Conservation (phyloP, 2,797 vertebrate species). For the Cuculus canorus region DNA sequence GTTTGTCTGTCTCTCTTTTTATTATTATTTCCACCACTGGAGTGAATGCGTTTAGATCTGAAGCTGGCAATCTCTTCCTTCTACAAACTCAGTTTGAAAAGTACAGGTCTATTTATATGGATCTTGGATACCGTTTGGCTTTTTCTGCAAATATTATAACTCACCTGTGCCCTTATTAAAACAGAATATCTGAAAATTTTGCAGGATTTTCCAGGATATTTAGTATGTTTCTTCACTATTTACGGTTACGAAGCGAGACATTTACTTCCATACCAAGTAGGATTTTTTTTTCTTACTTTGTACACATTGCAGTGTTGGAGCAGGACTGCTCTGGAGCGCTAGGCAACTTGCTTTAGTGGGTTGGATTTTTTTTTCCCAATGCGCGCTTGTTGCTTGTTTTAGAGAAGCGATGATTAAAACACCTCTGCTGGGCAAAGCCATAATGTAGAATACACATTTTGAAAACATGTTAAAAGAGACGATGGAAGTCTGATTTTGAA, state of each 20-base stretch:
- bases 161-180: conserved; percentile 1
- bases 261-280: not conserved
- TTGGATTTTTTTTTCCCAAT: conserved; percentile 5
- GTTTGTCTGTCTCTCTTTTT: not conserved
- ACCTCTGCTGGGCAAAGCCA: not conserved
- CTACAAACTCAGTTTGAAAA: not conserved
- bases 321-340: not conserved
- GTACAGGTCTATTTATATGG: not conserved
- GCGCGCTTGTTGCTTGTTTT: not conserved
- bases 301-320: conserved; percentile 23
- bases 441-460: conserved; percentile 17
- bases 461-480: not conserved
- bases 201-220: not conserved
- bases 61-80: not conserved
- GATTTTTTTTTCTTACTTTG: not conserved
- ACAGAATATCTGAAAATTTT: not conserved
- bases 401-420: conserved; percentile 33
- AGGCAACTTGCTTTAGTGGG: not conserved
- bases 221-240: conserved; percentile 40
- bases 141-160: not conserved
- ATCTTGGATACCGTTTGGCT: not conserved
- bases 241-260: not conserved
- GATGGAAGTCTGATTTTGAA: not conserved
- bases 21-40: not conserved
- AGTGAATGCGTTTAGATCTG: not conserved